Conservation (phyloP, 2,113 vertebrate genomes). For the Dunckerocampus dactyliophorus region DNA sequence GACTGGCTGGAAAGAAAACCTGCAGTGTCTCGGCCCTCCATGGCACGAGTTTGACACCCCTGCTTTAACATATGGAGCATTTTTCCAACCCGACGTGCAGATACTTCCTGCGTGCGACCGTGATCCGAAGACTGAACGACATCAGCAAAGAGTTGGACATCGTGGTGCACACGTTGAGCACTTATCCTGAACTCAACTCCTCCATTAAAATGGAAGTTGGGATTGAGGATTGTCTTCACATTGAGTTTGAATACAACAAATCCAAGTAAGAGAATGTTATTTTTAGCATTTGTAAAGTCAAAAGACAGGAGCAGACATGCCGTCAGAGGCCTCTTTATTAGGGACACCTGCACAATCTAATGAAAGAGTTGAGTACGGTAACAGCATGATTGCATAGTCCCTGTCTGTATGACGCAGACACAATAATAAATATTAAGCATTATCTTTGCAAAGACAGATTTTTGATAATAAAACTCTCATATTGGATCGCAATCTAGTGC, state of each 20-base stretch:
- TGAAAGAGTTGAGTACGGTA: too few species aligned
- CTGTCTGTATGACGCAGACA: too few species aligned
- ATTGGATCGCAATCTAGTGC: neutral
- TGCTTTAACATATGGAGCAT: too few species aligned
- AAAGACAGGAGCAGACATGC: too few species aligned
- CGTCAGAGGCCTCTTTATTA: too few species aligned
- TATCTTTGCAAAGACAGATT: neutral
- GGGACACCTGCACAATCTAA: too few species aligned
- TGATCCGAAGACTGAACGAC: constrained; percentile 91
- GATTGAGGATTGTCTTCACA: constrained; percentile 97
- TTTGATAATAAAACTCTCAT: neutral
- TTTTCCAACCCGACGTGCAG: constrained; percentile 59
- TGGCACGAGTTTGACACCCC: too few species aligned
- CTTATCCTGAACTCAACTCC: constrained; percentile 93
- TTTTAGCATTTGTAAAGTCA: neutral
- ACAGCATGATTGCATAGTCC: too few species aligned
- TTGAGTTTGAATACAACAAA: constrained; percentile 99
- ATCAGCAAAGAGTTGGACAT: constrained; percentile 97
- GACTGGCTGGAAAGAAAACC: too few species aligned
- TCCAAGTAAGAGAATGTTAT: constrained; percentile 83
- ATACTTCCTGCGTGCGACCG: constrained; percentile 93
- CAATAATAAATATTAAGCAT: neutral
- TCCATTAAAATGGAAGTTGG: constrained; percentile 99
- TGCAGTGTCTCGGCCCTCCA: too few species aligned
- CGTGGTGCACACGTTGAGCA: constrained; percentile 92